Percentiles rank a stretch among this genome's conserved stretches.
Evolutionary conservation across 2,113 vertebrate genomes (phyloP).

Genomic region (Plestiodon gilberti): DNA sequence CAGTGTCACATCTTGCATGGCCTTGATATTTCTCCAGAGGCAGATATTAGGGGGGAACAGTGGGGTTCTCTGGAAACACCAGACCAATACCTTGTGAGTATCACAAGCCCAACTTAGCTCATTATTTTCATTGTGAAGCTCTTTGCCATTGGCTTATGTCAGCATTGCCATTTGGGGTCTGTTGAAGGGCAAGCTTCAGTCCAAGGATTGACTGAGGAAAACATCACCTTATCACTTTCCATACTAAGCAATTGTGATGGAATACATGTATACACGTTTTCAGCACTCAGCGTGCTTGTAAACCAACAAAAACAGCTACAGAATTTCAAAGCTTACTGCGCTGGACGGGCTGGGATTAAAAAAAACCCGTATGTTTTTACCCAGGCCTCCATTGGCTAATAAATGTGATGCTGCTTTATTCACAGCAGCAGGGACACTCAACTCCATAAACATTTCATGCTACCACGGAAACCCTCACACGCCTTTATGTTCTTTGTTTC

Average conservation of each 20-base stretch:
- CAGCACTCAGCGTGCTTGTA: constrained; percentile 34
- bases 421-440: constrained; percentile 34
- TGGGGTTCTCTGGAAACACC: constrained; percentile 42
- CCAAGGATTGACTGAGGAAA: constrained; percentile 22
- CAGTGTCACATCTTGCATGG: neutral
- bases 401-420: constrained; percentile 45
- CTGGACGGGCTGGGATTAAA: constrained; percentile 26
- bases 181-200: constrained; percentile 43
- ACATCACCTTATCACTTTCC: constrained; percentile 34
- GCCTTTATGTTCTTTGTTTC: constrained; percentile 51
- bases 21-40: no score
- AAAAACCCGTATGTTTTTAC: constrained; percentile 46
- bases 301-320: constrained; percentile 42
- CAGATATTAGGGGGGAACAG: no score
- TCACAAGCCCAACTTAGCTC: constrained; percentile 36
- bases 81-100: neutral
- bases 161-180: constrained; percentile 64
- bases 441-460: constrained; percentile 45
- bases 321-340: constrained; percentile 58
- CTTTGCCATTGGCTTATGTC: constrained; percentile 56
- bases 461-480: constrained; percentile 44
- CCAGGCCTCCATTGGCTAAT: constrained; percentile 45
- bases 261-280: constrained; percentile 44
- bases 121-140: constrained; percentile 52
- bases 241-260: constrained; percentile 27